Base-by-base conservation (phyloP, 2,888 invertebrate genomes). In the Chloromyia formosa region DNA sequence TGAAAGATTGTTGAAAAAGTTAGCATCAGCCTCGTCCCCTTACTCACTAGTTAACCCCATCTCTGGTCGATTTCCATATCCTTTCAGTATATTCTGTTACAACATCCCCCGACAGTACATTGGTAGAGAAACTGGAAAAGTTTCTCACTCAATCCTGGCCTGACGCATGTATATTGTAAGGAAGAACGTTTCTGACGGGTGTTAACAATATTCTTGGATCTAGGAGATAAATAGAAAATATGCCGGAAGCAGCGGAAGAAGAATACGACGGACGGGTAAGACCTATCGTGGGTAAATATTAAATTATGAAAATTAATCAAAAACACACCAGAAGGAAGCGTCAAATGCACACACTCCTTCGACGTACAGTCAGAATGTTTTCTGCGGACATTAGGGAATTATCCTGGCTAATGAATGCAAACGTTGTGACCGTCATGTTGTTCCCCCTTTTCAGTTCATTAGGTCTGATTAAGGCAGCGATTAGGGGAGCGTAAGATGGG, bases 301-400 rank as follows among this genome's bases (percentile, higher is more conserved):
- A 69, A 69, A 69, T 69, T 69, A 69, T 69, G 69, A 69, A 69
- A 69, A 69, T 53, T 69, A 53, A 69, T 69, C 69, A 69, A 69
- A 69, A 69, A 69, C 69, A 35, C 27, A 69, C 54, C 53, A 69
- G 69, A 35, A 35, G 27, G 27, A 35, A 35, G 54, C 69, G 69
- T 69, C 69, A 69, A 69, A 69, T 27, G 16, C 69, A 69, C 69
- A 35, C 27, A 35, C 7, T 35, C 27, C 27, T 35, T 35, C 27
- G 27, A 35, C 27, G 7, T 35, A 7, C 2, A 35, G 27, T n/a
- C n/a, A 35, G 27, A 69, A 69, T 54, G 69, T 18, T 53, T 18
- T 54, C 54, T 54, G 54, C 7, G 7, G 54, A 23, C 69, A 69
- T 69, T 69, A 69, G 69, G 69, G 69, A 69, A 69, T 69, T 69